Conservation (phyloP, 2,113 vertebrate genomes). For the Tupaia tana region DNA sequence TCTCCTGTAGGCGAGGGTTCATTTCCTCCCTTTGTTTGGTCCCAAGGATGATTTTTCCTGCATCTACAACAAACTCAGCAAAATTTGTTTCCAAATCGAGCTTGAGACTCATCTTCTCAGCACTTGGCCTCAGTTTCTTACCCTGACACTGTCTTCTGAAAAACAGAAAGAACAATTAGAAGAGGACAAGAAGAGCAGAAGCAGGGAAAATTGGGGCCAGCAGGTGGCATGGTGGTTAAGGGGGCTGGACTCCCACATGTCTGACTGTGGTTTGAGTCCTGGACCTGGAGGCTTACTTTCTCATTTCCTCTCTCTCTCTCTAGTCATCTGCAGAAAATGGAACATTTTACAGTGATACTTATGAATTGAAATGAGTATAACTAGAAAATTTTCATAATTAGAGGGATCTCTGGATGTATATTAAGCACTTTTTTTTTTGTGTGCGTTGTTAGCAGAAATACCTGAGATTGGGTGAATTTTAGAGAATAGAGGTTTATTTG, state of each 20-base stretch:
- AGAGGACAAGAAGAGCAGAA: background rate
- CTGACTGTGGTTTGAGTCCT: too few species aligned
- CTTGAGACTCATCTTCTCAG: constrained; percentile 49
- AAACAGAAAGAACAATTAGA: constrained; percentile 12
- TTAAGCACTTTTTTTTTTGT: background rate
- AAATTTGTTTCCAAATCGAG: constrained; percentile 8
- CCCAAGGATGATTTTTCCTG: constrained; percentile 68
- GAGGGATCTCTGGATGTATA: background rate
- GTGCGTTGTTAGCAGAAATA: background rate
- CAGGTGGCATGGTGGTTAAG: too few species aligned
- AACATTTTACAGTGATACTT: background rate
- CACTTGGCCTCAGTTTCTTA: background rate
- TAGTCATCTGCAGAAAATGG: background rate
- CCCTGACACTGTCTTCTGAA: constrained; percentile 28
- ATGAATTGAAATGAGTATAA: background rate
- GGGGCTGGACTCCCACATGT: too few species aligned
- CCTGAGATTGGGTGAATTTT: too few species aligned
- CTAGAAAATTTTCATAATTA: background rate
- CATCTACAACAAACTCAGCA: constrained; percentile 64
- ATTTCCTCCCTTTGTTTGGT: constrained; percentile 51
- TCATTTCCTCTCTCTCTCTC: background rate
- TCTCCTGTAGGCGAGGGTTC: background rate
- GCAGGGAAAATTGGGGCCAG: background rate
- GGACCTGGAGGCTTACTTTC: too few species aligned
- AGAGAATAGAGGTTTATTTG: too few species aligned